Evolutionary conservation across 1,140 invertebrate genomes (phyloP), one percentile per base, ranked within the genome.

Genomic region (Drosophila takahashii): DNA sequence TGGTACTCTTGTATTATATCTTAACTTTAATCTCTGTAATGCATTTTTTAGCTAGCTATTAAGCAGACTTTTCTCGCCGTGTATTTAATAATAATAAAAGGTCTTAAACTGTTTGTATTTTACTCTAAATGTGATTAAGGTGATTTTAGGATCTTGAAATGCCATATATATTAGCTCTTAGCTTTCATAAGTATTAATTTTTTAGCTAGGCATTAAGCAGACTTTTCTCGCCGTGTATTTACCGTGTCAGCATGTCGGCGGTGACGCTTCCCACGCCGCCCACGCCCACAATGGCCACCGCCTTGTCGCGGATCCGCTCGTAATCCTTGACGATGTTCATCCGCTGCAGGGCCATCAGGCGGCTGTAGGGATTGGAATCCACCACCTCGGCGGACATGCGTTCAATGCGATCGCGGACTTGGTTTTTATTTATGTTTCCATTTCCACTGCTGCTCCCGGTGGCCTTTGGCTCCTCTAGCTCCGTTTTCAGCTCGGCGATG

Each of bases 311-410:
- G 77, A 99, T 99, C 86, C 95, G 95, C 93, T 99, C 98, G 94
- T 99, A 99, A 92, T 99, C 98, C 71, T 99, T 95, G 3, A 99
- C 99, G 83, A 99, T 99, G 42, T 99, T 99, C 99, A 99, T 99
- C 77, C 98, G 93, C 92, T 99, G 98, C 47, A 99, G 93, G 1
- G 98, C 99, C 98, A 99, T 99, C 3, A 99, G 93, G 27, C 99
- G 98, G 94, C 98, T 99, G 94, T 99, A 99, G 1, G 99, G 99
- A 94, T 99, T 99, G 0, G 97, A 97, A 93, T 99, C 98, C 13
- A 98, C 96, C n/a, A 99, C 99, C 94, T 99, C 97, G 5, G 95
- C 93, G 44, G 96, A 97, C 96, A 98, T 97, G 72, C 95, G 92
- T 1, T 93, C 92, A 80, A 97, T 96, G 92, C 95, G 96, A 66